phyloP scores from a whole-genome alignment of 2,113 vertebrate species.

The Fregetta grallaria region DNA sequence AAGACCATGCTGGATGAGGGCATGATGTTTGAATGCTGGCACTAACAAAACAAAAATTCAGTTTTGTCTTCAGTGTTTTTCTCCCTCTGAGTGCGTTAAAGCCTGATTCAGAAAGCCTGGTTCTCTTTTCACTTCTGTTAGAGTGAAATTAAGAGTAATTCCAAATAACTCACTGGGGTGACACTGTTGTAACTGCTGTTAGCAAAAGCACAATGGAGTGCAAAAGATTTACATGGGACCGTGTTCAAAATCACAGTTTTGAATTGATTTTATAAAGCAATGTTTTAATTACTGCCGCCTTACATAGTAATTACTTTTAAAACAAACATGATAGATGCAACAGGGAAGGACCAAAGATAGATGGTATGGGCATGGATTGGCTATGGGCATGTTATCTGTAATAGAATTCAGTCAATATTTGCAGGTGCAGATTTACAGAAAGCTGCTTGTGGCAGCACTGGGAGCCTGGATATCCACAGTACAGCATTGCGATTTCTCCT shows the following conservation, averaged over 20 bases:
- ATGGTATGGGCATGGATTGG: neutral
- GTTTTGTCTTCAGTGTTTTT: neutral
- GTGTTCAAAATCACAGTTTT: neutral
- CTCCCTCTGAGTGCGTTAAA: neutral
- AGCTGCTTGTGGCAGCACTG: neutral
- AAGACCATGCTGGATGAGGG: neutral
- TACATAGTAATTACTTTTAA: neutral
- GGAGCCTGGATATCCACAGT: neutral
- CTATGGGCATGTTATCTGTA: neutral
- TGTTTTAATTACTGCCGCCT: neutral
- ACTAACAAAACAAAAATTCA: neutral
- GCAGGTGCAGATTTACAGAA: neutral
- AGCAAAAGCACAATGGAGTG: neutral
- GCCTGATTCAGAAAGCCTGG: neutral
- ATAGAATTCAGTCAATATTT: neutral
- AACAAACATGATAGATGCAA: neutral
- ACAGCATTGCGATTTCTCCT: neutral
- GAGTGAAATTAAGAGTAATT: neutral
- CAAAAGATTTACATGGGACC: neutral
- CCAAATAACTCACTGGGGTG: neutral
- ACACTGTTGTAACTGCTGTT: neutral
- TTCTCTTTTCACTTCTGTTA: neutral
- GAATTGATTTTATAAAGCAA: neutral
- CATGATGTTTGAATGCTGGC: neutral
- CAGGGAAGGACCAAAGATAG: neutral